Conservation (phyloP, 2,888 invertebrate genomes). For the Crematogaster levior region DNA sequence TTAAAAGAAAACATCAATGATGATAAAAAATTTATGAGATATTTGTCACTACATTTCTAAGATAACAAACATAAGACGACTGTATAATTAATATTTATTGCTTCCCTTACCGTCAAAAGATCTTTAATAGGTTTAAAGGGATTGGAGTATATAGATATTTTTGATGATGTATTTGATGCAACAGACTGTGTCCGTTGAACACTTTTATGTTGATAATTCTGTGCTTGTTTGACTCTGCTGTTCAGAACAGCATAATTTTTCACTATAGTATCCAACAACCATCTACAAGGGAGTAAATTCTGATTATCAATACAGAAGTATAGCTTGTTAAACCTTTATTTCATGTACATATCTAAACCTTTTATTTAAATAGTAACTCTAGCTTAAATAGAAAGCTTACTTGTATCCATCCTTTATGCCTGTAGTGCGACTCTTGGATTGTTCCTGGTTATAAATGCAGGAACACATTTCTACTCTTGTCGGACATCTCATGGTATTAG, state of each 20-base stretch:
- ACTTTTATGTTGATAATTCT: slow-evolving; percentile 62
- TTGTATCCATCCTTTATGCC: slow-evolving; percentile 82
- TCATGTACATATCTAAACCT: neutral
- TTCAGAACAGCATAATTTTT: slow-evolving; percentile 79
- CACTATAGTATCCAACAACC: slow-evolving; percentile 81
- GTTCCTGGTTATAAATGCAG: slow-evolving; percentile 73
- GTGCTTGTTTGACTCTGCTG: slow-evolving; percentile 76
- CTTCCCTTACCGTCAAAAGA: slow-evolving; percentile 71
- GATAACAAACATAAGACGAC: neutral
- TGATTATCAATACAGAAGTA: slow-evolving; percentile 19
- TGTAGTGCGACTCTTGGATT: slow-evolving; percentile 70
- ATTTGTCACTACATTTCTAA: neutral
- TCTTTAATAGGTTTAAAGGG: slow-evolving; percentile 80
- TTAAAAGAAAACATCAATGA: slow-evolving; percentile 19
- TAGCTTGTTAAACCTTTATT: neutral
- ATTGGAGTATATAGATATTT: slow-evolving; percentile 78
- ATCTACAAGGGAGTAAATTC: slow-evolving; percentile 73
- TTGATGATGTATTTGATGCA: slow-evolving; percentile 76
- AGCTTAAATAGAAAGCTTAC: too few relatives aligned
- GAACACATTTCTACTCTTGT: slow-evolving; percentile 93
- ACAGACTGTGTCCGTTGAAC: slow-evolving; percentile 60
- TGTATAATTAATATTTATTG: slow-evolving; percentile 11
- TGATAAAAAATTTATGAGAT: neutral
- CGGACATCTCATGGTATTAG: slow-evolving; percentile 92
- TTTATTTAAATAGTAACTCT: neutral